Evolutionary conservation across 2,888 invertebrate genomes (phyloP).

Genomic region (Eupithecia vulgata): DNA sequence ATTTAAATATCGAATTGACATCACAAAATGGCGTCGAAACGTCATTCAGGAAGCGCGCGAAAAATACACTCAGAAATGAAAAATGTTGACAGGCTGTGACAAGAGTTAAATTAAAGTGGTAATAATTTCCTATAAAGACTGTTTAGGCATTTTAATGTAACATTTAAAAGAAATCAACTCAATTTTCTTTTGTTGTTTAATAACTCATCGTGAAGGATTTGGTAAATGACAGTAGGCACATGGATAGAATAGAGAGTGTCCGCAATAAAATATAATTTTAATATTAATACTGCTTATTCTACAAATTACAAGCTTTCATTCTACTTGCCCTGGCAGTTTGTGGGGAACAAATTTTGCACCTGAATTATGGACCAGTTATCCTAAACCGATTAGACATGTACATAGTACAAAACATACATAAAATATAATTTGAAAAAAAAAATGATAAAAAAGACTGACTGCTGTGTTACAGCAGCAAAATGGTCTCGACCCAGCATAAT

Average conservation of each 20-base stretch:
- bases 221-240: neutral
- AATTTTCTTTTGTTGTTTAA: neutral
- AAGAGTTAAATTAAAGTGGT: constrained; percentile 68
- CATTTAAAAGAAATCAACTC: neutral
- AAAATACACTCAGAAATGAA: constrained; percentile 66
- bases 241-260: neutral
- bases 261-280: neutral
- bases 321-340: too few relatives aligned
- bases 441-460: too few relatives aligned
- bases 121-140: constrained; percentile 9
- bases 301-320: neutral
- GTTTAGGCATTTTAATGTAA: neutral
- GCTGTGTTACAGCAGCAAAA: too few relatives aligned
- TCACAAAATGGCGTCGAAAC: constrained; percentile 50
- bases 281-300: neutral
- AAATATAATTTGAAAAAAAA: too few relatives aligned
- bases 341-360: too few relatives aligned
- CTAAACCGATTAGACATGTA: too few relatives aligned
- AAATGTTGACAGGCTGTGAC: constrained; percentile 64
- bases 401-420: too few relatives aligned
- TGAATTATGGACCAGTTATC: too few relatives aligned
- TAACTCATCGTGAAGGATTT: neutral
- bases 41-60: constrained; percentile 50
- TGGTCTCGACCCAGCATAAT: too few relatives aligned
- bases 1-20: constrained; percentile 53